Base-by-base conservation (phyloP, 2,113 vertebrate species). In the Blennius ocellaris region DNA sequence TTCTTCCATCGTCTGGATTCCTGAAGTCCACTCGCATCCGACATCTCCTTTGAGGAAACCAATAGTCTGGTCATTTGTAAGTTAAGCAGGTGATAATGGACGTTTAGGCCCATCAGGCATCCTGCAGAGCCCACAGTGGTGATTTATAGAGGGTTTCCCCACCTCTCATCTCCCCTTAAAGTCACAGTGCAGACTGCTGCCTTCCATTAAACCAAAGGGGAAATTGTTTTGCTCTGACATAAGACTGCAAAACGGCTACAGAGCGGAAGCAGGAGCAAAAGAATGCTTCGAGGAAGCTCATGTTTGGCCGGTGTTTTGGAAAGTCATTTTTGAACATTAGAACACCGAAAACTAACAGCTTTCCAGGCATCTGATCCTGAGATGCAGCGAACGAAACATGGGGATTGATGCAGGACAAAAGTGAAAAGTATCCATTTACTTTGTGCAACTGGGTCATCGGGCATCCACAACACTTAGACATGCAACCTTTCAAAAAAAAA, bases 211-310 rank as follows among this genome's bases (percentile, higher is more conserved):
- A 81, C 71, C 21, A 36, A 36, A 76, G 11, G 44, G 60, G 45
- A 52, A 82, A 84, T 78, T 73, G 59, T 84, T 86, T 73, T 54
- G 63, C 47, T 80, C 74, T 77, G 77, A 82, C 78, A 85, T 78
- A 81, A 85, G 49, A 52, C 63, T 50, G 8, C 43, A 70, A 78
- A 66, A 63, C 43, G 57, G 61, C 17, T 45, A 69, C 48, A 63
- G n/a, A 43, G 40, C 38, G 49, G 15, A 36, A 58, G 48, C n/a
- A 16, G 30, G 44, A 43, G 7, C 14, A 69, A 53, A 64, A n/a
- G 5, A 41, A 68, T 69, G 1, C 15, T 40, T 37, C 67, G 21
- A 6, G 17, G 57, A 15, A 65, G 44, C 45, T 71, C 57, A 70
- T 79, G 56, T 72, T 69, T 68, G 16, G 43, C 78, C 40, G 8